phyloP scores from a whole-genome alignment of 2,797 vertebrate species.

The Triplophysa yarkandensis region DNA sequence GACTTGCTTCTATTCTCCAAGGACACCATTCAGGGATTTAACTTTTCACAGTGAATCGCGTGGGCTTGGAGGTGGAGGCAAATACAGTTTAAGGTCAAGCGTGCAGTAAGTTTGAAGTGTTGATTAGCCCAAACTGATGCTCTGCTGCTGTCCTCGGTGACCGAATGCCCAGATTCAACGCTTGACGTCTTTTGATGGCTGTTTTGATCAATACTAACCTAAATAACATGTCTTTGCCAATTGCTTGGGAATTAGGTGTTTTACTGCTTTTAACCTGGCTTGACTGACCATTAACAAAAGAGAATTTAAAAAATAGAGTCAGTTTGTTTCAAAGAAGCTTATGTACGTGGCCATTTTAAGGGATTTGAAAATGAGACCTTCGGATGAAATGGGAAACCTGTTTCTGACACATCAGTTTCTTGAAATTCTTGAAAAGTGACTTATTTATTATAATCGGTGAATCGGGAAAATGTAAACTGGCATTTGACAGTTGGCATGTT shows the following conservation, averaged over 20 bases:
- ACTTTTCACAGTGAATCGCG: slow-evolving; percentile 46
- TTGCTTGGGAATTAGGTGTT: slow-evolving; percentile 31
- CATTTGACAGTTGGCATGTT: no score
- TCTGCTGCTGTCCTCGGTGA: slow-evolving; percentile 16
- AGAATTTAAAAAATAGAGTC: slow-evolving; percentile 11
- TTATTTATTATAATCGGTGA: no score
- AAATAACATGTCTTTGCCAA: slow-evolving; percentile 31
- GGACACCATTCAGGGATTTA: slow-evolving; percentile 48
- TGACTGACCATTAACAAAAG: slow-evolving; percentile 9
- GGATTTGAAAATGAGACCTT: not conserved
- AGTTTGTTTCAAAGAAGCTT: not conserved
- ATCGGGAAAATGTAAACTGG: no score
- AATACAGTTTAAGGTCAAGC: slow-evolving; percentile 42
- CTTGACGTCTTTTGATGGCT: slow-evolving; percentile 12
- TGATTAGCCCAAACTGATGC: slow-evolving; percentile 49
- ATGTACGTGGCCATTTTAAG: not conserved
- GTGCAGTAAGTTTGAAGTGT: slow-evolving; percentile 53
- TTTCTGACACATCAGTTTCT: no score
- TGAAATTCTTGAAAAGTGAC: no score
- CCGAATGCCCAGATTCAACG: slow-evolving; percentile 9
- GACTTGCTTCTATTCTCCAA: slow-evolving; percentile 63
- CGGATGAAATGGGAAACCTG: no score
- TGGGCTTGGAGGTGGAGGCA: slow-evolving; percentile 45
- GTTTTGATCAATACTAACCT: slow-evolving; percentile 26
- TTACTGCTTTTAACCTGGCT: slow-evolving; percentile 15